Base-by-base conservation (phyloP, 2,888 invertebrate species). In the Limnephilus marmoratus region DNA sequence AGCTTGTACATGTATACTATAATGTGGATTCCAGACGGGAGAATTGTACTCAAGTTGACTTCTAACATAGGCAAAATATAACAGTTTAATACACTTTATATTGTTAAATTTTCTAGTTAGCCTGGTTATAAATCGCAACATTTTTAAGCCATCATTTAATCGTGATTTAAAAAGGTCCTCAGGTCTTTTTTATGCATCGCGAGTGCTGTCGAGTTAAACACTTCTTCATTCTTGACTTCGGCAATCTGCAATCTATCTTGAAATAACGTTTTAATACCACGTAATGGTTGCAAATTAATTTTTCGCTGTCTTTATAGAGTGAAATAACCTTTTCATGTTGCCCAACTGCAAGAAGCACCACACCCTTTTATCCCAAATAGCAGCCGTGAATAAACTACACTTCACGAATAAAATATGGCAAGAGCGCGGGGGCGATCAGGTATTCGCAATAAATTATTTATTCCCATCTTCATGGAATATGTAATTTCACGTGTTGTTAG, bases 401-500 rank as follows among this genome's bases (percentile, higher is more conserved):
- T 49, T 86, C 29, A 86, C n/a, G 86, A 86, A 86, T 41, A 86
- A 86, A 86, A 86, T 86, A 86, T 45, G 49, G 29, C n/a, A 29
- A 11, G 45, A n/a, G 86, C 86, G 24, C 45, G 49, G 45, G 45
- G 86, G 37, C 37, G 86, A 49, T 86, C 86, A 86, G 88, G 88
- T 80, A 31, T 88, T 53, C 88, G 34, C 80, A 88, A 80, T 80
- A 88, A 88, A 88, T 88, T 68, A 80, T 88, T 80, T 88, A 88
- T 88, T 80, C 88, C 18, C 88, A 80, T 88, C 45, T 86, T 29
- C 86, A 86, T 86, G 45, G 86, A 41, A 45, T 86, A 86, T n/a
- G 86, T 86, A 41, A 45, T 45, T 86, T 29, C 86, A 45, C 45
- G n/a, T 49, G 45, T 86, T 41, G 45, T 49, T 45, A 86, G n/a